These are phyloP conservation scores for Ennomos fuscantarius DNA, from an alignment of 2,888 invertebrate genomes.

Conservation along the genomic window DNA sequence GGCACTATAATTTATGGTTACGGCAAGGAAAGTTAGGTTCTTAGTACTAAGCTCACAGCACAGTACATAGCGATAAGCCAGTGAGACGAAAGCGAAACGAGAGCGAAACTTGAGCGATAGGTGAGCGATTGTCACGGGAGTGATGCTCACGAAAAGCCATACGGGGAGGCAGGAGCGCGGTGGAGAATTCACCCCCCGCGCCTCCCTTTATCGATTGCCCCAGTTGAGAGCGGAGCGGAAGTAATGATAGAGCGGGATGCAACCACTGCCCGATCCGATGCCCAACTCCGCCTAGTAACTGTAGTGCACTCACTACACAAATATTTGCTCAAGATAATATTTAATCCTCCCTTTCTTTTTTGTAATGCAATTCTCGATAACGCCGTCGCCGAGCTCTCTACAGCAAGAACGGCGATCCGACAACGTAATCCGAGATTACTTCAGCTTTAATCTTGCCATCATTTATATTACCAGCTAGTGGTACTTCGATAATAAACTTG, in stretches of 20 bases:
- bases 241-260: constrained; percentile 84
- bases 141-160: constrained; percentile 72
- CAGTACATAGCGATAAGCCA: constrained; percentile 42
- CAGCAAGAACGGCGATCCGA: constrained; percentile 4
- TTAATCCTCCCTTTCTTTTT: constrained; percentile 70
- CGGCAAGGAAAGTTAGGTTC: constrained; percentile 2
- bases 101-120: constrained; percentile 35
- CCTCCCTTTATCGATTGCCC: constrained; percentile 86
- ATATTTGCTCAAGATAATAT: constrained; percentile 76
- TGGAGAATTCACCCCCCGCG: constrained; percentile 49
- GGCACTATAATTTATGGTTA: no score
- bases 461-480: constrained; percentile 8
- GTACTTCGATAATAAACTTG: constrained; percentile 37
- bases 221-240: constrained; percentile 86
- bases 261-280: constrained; percentile 79
- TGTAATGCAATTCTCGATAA: constrained; percentile 54
- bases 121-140: constrained; percentile 81
- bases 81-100: constrained; percentile 8
- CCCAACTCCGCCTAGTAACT: constrained; percentile 73
- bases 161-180: constrained; percentile 58
- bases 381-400: constrained; percentile 36
- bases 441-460: constrained; percentile 27
- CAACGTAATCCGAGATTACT: constrained; percentile 46
- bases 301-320: constrained; percentile 80
- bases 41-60: constrained; percentile 16